Conservation (phyloP, 2,888 invertebrate species). For the Nymphalis polychloros region DNA sequence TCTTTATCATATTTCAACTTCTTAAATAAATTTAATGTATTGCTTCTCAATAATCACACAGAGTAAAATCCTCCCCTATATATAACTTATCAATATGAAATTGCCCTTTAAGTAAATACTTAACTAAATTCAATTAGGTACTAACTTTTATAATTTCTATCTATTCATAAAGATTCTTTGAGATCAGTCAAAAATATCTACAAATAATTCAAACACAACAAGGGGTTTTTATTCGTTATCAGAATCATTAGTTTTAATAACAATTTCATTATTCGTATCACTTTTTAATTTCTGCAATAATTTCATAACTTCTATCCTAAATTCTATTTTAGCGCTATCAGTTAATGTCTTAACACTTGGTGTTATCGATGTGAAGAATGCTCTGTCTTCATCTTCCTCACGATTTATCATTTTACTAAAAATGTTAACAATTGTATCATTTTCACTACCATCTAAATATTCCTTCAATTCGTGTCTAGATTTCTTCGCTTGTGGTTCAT, state of each 20-base stretch:
- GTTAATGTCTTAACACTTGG: conserved; percentile 60
- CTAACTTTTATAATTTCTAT: no score
- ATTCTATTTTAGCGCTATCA: conserved; percentile 57
- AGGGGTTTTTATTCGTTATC: conserved; percentile 16
- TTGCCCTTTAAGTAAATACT: no score
- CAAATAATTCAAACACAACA: not conserved
- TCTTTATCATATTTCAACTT: no score
- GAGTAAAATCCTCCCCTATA: no score
- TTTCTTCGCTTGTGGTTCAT: conserved; percentile 34
- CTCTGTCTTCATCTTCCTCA: conserved; percentile 66
- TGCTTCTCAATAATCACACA: no score
- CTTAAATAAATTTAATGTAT: no score
- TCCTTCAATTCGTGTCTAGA: conserved; percentile 33
- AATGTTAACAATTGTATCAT: conserved; percentile 49
- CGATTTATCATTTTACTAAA: conserved; percentile 58
- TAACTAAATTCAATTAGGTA: no score
- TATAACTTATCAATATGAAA: no score
- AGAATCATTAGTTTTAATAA: conserved; percentile 16
- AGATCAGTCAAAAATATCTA: not conserved
- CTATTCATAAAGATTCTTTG: no score
- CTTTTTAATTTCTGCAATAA: conserved; percentile 52
- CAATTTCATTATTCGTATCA: conserved; percentile 40
- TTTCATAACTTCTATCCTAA: conserved; percentile 63
- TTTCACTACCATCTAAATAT: conserved; percentile 22
- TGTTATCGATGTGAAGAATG: conserved; percentile 65